Base-by-base conservation (phyloP, 2,113 vertebrate species). In the Chloropsis cyanopogon region DNA sequence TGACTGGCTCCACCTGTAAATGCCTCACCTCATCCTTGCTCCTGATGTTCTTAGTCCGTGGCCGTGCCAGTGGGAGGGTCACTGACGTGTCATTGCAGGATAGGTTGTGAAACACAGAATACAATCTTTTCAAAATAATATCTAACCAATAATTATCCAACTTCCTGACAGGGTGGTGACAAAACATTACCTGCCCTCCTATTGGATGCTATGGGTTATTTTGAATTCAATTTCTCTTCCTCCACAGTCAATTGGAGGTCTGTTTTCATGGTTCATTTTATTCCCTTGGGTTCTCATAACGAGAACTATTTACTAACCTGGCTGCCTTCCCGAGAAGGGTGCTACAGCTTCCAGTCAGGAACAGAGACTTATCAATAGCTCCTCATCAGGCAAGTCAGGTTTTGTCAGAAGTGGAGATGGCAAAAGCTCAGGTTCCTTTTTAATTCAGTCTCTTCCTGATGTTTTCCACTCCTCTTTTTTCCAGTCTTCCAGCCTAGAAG, bases 11-110 rank as follows among this genome's bases (percentile, higher is more conserved):
- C 7, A 12, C 8, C 44, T 72, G 26, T 10, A 50, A 50, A 23
- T 72, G 22, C 4, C 10, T 18, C 6, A 4, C 1, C 39, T 6
- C 25, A 8, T 28, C 26, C 50, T 50, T 0, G 0, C 24, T n/a
- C 29, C 54, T 16, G 2, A 13, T 37, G 19, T 65, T 42, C 57
- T n/a, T 4, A 11, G 37, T 31, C 26, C 25, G 13, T 37, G 76
- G 57, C 22, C 2, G 1, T 50, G 66, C 18, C 31, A 2, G 0
- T 5, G 24, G 64, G 29, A 73, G 31, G 3, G 5, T 44, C 22
- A 12, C 20, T 19, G 23, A 12, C 3, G 0, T 13, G 35, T 21
- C 56, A 24, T 3, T n/a, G 54, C 52, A 54, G 52, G 52, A 37
- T 3, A 10, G 2, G 1, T 9, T 20, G 28, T 35, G 18, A 53